phyloP scores from a whole-genome alignment of 2,113 vertebrate species.

The Stegastes partitus region DNA sequence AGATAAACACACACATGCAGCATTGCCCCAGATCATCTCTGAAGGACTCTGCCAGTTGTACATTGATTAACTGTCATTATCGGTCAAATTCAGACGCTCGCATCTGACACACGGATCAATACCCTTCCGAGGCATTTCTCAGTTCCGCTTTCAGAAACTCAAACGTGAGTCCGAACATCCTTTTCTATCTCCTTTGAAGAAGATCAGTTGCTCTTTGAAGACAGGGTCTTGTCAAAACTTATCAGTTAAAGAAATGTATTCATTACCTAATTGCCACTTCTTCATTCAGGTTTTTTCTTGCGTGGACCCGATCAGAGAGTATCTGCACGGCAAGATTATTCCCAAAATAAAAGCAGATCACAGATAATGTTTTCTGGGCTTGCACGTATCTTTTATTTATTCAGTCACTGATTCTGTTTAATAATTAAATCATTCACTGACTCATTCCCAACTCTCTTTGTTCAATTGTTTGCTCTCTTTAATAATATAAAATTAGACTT shows the following conservation, averaged over 20 bases:
- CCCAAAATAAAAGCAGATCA: slow-evolving; percentile 6
- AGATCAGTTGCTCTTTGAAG: slow-evolving; percentile 53
- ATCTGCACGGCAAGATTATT: not conserved
- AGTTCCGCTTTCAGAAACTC: slow-evolving; percentile 60
- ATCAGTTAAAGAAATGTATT: slow-evolving; percentile 19
- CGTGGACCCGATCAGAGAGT: not conserved
- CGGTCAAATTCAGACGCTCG: slow-evolving; percentile 62
- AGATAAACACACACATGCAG: slow-evolving; percentile 22
- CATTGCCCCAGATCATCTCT: slow-evolving; percentile 31
- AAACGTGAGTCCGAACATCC: slow-evolving; percentile 24
- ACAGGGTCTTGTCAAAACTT: slow-evolving; percentile 26
- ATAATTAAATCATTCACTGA: not conserved
- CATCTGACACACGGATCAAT: slow-evolving; percentile 70
- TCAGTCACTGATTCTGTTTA: not conserved
- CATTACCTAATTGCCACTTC: slow-evolving; percentile 18
- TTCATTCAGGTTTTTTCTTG: not conserved
- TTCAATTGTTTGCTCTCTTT: not conserved
- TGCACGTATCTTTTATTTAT: not conserved
- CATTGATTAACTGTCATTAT: slow-evolving; percentile 74
- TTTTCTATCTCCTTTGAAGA: slow-evolving; percentile 37
- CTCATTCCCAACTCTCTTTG: not conserved
- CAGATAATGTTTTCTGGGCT: not conserved
- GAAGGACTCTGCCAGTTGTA: slow-evolving; percentile 39
- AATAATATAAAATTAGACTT: not conserved
- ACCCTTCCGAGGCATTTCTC: slow-evolving; percentile 62